Percentiles rank a stretch among this genome's conserved stretches.
Evolutionary conservation across 2,797 vertebrate species (phyloP).

Genomic region (Aotus griseimembra): DNA sequence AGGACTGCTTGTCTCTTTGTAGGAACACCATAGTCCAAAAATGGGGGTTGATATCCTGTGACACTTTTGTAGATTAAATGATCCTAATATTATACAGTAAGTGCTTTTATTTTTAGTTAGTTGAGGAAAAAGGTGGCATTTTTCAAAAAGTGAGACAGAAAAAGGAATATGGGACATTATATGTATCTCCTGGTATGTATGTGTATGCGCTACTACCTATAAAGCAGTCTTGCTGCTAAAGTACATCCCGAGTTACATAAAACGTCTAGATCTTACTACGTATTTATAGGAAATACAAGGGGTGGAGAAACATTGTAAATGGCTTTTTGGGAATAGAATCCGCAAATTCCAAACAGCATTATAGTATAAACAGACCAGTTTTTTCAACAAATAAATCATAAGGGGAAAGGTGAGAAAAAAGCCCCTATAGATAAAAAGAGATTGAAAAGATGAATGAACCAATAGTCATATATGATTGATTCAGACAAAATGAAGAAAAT

Average conservation of each 20-base stretch:
- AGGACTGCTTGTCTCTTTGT: neutral
- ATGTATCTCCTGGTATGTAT: neutral
- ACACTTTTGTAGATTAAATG: neutral
- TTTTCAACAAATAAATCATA: constrained; percentile 12
- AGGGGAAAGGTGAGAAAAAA: neutral
- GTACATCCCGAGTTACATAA: neutral
- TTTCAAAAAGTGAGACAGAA: neutral
- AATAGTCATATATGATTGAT: neutral
- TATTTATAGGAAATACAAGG: neutral
- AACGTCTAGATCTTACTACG: neutral
- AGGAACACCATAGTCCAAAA: neutral
- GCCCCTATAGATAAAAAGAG: neutral
- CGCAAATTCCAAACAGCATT: neutral
- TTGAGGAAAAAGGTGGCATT: neutral
- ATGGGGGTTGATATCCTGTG: neutral
- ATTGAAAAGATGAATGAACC: neutral
- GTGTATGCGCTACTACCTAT: neutral
- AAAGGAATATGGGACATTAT: neutral
- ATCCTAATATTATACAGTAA: neutral
- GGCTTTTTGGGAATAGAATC: neutral
- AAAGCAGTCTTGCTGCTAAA: neutral
- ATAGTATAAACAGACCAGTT: neutral
- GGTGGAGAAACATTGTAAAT: neutral
- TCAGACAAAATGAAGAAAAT: neutral
- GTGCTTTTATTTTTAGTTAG: neutral